A percentile compares a stretch with the other conserved stretches of the same genome.
These are phyloP conservation scores for Periplaneta americana DNA, from an alignment of 1,140 invertebrate genomes.

Conservation along the genomic window DNA sequence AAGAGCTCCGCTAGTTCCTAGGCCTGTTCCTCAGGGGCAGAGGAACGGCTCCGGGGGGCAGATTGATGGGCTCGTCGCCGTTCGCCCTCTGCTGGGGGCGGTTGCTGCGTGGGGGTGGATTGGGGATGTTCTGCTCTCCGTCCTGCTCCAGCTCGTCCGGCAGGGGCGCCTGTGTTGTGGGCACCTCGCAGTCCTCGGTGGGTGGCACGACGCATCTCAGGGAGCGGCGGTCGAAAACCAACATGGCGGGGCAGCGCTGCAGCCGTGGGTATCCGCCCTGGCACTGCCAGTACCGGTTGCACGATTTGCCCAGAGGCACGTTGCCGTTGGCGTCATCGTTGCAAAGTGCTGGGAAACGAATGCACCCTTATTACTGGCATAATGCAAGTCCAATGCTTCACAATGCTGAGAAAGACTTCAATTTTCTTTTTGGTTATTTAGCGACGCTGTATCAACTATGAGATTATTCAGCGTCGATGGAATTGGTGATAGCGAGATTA, in stretches of 20 bases:
- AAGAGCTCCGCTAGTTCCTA: conserved; percentile 1
- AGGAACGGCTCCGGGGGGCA: conserved; percentile 8
- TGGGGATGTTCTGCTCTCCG: conserved; percentile 14
- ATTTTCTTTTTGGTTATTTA: too few species aligned
- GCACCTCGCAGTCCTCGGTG: conserved; percentile 80
- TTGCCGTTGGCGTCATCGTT: conserved; percentile 79
- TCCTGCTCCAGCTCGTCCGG: conserved; percentile 25
- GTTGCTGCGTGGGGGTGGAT: not conserved
- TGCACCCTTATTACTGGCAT: too few species aligned
- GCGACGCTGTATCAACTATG: too few species aligned
- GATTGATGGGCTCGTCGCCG: not conserved
- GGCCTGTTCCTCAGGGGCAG: conserved; percentile 12
- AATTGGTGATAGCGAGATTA: too few species aligned
- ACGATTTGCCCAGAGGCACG: conserved; percentile 76
- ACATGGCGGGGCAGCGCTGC: conserved; percentile 82
- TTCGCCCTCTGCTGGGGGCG: not conserved
- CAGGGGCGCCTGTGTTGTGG: conserved; percentile 63
- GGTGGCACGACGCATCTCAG: conserved; percentile 81
- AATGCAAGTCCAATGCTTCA: too few species aligned
- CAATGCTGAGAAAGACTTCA: too few species aligned
- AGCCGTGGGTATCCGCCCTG: conserved; percentile 87
- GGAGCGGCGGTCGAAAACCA: conserved; percentile 81
- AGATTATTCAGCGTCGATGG: too few species aligned
- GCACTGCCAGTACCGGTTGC: conserved; percentile 90
- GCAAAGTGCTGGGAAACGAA: conserved; percentile 64